Percentiles rank a stretch among this genome's conserved stretches.
These are phyloP conservation scores for Neogobius melanostomus DNA, from an alignment of 2,113 vertebrate genomes.

Conservation along the genomic window DNA sequence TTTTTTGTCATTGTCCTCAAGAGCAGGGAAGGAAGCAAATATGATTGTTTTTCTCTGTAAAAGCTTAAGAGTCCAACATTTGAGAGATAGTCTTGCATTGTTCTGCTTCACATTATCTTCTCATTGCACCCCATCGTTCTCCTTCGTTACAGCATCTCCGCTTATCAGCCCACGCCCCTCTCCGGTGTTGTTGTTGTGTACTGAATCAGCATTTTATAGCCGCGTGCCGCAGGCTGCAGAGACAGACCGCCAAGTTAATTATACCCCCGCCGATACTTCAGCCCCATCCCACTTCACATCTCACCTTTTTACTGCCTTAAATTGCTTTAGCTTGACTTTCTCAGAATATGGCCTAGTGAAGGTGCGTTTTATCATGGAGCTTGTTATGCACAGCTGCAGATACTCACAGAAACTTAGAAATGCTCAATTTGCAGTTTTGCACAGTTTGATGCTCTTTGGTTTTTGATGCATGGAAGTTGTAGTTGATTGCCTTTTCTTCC, in stretches of 20 bases:
- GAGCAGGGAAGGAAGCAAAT: background rate
- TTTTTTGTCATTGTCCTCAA: background rate
- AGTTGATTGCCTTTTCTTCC: background rate
- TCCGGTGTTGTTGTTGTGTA: slow-evolving; percentile 46
- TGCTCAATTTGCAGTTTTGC: slow-evolving; percentile 2
- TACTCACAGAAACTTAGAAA: slow-evolving; percentile 4
- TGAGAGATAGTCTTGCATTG: background rate
- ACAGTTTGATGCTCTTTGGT: background rate
- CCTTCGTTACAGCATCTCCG: slow-evolving; percentile 33
- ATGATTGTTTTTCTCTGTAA: background rate
- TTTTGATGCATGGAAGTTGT: background rate
- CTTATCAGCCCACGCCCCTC: slow-evolving; percentile 36
- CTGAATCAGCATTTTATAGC: slow-evolving; percentile 74
- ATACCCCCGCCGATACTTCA: slow-evolving; percentile 56
- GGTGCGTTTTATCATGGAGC: slow-evolving; percentile 2
- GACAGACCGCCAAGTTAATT: slow-evolving; percentile 67
- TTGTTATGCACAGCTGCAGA: slow-evolving; percentile 5
- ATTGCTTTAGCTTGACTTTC: background rate
- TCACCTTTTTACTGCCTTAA: slow-evolving; percentile 6
- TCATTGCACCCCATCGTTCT: slow-evolving; percentile 13
- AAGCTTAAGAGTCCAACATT: background rate
- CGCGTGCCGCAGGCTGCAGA: slow-evolving; percentile 71
- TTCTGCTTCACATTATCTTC: slow-evolving; percentile 20
- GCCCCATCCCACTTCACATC: slow-evolving; percentile 29
- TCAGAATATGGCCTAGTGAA: background rate